A percentile compares a stretch with the other conserved stretches of the same genome.
Evolutionary conservation across 2,113 vertebrate species (phyloP).

Genomic region (Mastomys natalensis): DNA sequence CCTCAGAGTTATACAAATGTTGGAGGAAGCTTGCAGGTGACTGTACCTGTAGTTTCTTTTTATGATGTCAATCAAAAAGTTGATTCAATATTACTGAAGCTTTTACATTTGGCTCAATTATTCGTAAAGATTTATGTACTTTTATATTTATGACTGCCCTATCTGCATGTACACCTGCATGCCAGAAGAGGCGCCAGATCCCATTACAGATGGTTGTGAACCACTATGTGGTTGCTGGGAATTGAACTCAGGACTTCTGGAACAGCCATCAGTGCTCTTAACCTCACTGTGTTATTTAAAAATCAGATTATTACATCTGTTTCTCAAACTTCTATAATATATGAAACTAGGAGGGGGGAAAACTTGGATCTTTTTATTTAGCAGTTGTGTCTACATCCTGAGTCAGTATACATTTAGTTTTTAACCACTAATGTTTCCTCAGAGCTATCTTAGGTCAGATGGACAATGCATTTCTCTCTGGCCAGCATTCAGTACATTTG

Average conservation of each 20-base stretch:
- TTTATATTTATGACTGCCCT: too few species aligned
- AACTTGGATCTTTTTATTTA: not conserved
- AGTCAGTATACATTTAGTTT: not conserved
- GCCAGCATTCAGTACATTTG: not conserved
- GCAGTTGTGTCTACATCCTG: not conserved
- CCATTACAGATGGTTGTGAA: too few species aligned
- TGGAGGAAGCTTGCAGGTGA: not conserved
- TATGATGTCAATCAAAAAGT: not conserved
- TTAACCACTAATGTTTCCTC: not conserved
- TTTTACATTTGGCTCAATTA: constrained; percentile 14
- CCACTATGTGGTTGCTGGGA: too few species aligned
- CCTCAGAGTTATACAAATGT: not conserved
- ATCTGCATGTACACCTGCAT: too few species aligned
- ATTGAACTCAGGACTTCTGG: too few species aligned
- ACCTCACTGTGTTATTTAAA: not conserved
- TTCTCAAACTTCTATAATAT: not conserved
- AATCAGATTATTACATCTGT: not conserved
- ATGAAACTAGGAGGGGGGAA: not conserved
- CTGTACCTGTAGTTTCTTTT: not conserved
- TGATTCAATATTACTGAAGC: constrained; percentile 2
- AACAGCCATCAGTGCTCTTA: too few species aligned
- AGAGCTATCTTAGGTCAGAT: not conserved
- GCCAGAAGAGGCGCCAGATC: too few species aligned
- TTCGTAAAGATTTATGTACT: not conserved
- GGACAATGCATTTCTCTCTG: not conserved